phyloP scores from a whole-genome alignment of 2,113 vertebrate genomes.

The Romanogobio albipinnatus region DNA sequence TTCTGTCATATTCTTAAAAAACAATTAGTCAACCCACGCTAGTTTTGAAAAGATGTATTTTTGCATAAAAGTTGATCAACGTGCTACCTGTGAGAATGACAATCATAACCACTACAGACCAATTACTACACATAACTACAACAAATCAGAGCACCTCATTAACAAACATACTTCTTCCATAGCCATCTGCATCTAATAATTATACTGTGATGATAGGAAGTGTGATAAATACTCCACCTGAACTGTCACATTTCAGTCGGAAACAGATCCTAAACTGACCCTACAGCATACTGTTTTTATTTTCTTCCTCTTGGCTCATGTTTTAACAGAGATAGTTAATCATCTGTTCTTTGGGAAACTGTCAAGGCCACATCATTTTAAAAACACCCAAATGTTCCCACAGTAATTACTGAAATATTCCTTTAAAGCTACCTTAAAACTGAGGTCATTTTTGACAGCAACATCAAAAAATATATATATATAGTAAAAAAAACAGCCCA shows the following conservation, averaged over 20 bases:
- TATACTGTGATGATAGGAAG: neutral
- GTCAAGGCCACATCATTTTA: constrained; percentile 8
- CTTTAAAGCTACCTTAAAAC: constrained; percentile 31
- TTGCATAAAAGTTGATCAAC: neutral
- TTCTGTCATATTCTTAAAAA: no score
- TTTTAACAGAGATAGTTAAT: constrained; percentile 14
- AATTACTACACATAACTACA: neutral
- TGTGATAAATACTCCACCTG: neutral
- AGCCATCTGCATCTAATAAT: neutral
- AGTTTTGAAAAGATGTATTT: neutral
- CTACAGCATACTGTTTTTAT: neutral
- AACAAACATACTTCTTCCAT: neutral
- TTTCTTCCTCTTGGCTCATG: neutral
- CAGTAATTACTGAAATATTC: constrained; percentile 37
- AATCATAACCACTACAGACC: neutral
- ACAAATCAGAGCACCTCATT: neutral
- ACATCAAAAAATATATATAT: neutral
- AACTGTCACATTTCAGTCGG: neutral
- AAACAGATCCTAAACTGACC: neutral
- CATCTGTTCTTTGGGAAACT: constrained; percentile 25
- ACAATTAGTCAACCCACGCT: neutral
- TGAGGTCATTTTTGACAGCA: constrained; percentile 16
- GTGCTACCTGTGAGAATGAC: neutral
- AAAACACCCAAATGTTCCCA: constrained; percentile 26
- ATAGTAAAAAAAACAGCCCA: neutral